phyloP scores from a whole-genome alignment of 2,113 vertebrate species.

The Rhynchomys soricoides region DNA sequence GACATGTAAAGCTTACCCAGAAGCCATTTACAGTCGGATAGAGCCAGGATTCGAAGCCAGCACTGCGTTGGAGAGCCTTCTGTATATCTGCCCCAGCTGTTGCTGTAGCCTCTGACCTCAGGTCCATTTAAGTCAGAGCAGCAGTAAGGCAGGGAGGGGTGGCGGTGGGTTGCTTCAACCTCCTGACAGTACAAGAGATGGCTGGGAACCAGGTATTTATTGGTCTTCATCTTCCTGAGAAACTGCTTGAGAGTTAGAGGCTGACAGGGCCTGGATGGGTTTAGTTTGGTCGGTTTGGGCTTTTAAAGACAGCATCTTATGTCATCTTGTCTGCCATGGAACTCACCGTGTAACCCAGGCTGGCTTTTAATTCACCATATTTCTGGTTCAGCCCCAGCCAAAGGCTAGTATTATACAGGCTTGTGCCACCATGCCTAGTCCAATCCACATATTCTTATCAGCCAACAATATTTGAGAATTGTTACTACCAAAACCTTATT shows the following conservation, averaged over 20 bases:
- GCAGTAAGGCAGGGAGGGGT: accelerated
- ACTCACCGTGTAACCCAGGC: background rate
- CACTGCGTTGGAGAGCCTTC: accelerated
- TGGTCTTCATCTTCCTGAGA: background rate
- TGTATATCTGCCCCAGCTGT: background rate
- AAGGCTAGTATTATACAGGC: background rate
- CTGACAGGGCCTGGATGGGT: too few relatives aligned
- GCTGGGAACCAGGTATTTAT: background rate
- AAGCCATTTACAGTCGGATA: accelerated
- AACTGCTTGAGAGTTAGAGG: background rate
- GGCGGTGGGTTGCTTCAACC: too few relatives aligned
- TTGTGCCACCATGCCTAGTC: background rate
- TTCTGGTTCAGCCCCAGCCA: background rate
- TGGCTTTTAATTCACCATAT: background rate
- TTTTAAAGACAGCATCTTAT: background rate
- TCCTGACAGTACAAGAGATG: background rate
- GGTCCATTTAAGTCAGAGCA: accelerated
- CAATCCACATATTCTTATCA: background rate
- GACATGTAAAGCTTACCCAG: accelerated
- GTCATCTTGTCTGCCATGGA: background rate
- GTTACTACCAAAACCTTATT: background rate
- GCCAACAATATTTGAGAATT: accelerated
- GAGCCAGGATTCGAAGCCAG: too few relatives aligned
- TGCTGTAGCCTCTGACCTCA: accelerated
- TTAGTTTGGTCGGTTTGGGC: background rate